Evolutionary conservation across 2,888 invertebrate species (phyloP).

Genomic region (Copidosoma aretas): DNA sequence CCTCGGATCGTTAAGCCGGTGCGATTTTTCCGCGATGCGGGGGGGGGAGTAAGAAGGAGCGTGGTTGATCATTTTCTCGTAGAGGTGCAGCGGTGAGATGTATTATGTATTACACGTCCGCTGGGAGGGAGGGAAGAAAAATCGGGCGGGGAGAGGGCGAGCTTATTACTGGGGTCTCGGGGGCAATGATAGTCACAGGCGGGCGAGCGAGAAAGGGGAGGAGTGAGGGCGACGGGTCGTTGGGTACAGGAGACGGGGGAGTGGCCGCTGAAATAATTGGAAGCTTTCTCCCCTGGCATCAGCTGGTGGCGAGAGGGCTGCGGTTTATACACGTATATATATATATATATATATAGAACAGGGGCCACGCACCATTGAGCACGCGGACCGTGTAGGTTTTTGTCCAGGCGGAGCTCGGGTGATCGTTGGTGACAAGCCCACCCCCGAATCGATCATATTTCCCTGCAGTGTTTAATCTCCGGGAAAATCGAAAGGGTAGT

Average conservation of each 20-base stretch:
- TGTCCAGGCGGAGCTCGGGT: constrained; percentile 85
- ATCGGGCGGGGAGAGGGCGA: neutral
- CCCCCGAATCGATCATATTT: too few species aligned
- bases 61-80: constrained; percentile 21
- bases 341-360: neutral
- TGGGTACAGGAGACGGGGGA: neutral
- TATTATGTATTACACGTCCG: too few species aligned
- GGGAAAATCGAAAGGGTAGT: too few species aligned
- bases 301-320: too few species aligned
- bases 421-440: too few species aligned
- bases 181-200: constrained; percentile 3
- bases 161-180: constrained; percentile 7
- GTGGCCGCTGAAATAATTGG: constrained; percentile 21
- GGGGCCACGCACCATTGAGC: constrained; percentile 74
- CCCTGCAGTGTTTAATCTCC: too few species aligned
- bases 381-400: constrained; percentile 84
- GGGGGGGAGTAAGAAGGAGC: too few species aligned
- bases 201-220: neutral
- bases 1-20: constrained; percentile 16
- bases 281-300: constrained; percentile 9
- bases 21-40: constrained; percentile 8
- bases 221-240: neutral
- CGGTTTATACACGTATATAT: too few species aligned
- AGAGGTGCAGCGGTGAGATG: constrained; percentile 12
- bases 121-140: neutral